A percentile compares a stretch with the other conserved stretches of the same genome.
phyloP scores from a whole-genome alignment of 2,888 invertebrate species.

The Clivina fossor region DNA sequence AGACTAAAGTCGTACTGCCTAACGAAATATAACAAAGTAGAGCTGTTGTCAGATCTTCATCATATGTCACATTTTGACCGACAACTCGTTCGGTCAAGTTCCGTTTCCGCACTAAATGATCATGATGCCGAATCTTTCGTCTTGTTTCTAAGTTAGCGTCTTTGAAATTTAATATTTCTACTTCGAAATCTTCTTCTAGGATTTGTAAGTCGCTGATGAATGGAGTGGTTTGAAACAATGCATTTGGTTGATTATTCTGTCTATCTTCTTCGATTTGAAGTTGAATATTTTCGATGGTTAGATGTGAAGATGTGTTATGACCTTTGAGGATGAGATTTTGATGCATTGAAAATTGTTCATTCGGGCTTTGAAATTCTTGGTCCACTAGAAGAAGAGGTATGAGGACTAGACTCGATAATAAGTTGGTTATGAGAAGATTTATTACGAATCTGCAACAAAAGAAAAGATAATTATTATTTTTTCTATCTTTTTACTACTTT shows the following conservation, averaged over 20 bases:
- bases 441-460: conserved; percentile 55
- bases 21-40: conserved; percentile 57
- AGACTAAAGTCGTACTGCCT: conserved; percentile 62
- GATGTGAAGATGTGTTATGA: conserved; percentile 8
- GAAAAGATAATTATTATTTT: conserved; percentile 30
- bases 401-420: conserved; percentile 55
- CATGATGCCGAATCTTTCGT: conserved; percentile 18
- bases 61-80: conserved; percentile 5
- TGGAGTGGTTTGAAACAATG: no score
- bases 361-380: conserved; percentile 47
- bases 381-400: conserved; percentile 59
- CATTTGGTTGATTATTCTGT: no score
- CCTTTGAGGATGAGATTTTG: conserved; percentile 10
- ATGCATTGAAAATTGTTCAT: not conserved
- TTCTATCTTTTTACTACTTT: no score
- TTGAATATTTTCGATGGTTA: conserved; percentile 23
- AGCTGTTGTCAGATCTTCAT: not conserved
- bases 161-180: not conserved
- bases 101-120: conserved; percentile 12
- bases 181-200: not conserved
- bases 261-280: no score
- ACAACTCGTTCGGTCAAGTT: conserved; percentile 10
- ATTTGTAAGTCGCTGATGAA: no score
- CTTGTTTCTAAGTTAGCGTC: not conserved
- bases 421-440: conserved; percentile 58